Evolutionary conservation across 2,888 invertebrate genomes (phyloP), one percentile per base, ranked within the genome.

Genomic region (Frankliniella intonsa): DNA sequence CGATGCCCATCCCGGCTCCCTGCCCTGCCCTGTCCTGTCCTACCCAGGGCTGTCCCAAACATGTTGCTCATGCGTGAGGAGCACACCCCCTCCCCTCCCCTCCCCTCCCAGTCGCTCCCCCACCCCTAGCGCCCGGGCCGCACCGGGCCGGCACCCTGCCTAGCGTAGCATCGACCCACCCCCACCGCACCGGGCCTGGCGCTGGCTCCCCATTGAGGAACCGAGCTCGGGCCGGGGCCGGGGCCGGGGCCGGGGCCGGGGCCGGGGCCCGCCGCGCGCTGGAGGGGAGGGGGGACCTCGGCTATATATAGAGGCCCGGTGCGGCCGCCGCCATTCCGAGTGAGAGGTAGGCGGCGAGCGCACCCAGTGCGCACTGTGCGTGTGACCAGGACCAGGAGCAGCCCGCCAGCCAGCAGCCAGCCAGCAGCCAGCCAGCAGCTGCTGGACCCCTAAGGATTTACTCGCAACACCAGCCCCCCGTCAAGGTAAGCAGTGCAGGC

Each of bases 331-430:
- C 69, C 69, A 69, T 22, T 69, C 22, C 22, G 69, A 55, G 55
- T 14, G 55, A 55, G 55, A 9, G 22, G 80, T 65, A 76, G 62
- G 27, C 80, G 38, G 79, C 80, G 81, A 83, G 65, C 22, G 80
- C 62, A 19, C n/a, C 14, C 62, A 81, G 81, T 65, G 81, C 49
- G 50, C 38, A 38, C 38, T 5, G 38, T 38, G 38, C 38, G 38
- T 38, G 38, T 38, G 38, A 38, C 38, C 38, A 38, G 38, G 38
- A 38, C 38, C 38, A 38, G 38, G 38, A 2, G 38, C 3, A 2
- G 38, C 38, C 38, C 38, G 38, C 38, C 38, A 38, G 38, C 38
- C 38, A 3, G 38, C 38, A 3, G 38, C 38, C 38, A 3, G 38
- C 38, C n/a, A 2, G 38, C 3, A 2, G 38, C 38, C 38, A 2